These are phyloP conservation scores for Athrips mouffetella DNA, from an alignment of 2,888 invertebrate species.

Conservation along the genomic window DNA sequence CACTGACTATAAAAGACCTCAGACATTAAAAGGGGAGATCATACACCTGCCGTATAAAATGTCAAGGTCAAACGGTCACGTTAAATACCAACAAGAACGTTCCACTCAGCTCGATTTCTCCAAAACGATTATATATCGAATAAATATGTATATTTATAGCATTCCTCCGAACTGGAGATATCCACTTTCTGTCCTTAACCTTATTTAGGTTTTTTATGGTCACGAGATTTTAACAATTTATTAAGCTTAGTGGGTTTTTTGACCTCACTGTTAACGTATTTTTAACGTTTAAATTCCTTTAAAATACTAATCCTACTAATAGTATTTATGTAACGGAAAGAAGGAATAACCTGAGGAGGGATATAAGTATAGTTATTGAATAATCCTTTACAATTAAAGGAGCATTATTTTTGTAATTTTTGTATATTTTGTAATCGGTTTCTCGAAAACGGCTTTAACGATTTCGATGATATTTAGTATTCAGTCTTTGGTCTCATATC, in stretches of 20 bases:
- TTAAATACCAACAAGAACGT: conserved; percentile 34
- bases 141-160: conserved; percentile 50
- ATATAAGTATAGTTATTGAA: too few relatives aligned
- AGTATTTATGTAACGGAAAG: too few relatives aligned
- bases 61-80: conserved; percentile 63
- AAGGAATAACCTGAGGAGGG: too few relatives aligned
- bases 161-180: conserved; percentile 37
- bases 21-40: background rate
- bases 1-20: background rate
- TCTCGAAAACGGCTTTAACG: too few relatives aligned
- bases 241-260: conserved; percentile 7
- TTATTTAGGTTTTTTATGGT: conserved; percentile 15
- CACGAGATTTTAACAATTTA: conserved; percentile 3
- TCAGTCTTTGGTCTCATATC: too few relatives aligned
- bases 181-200: conserved; percentile 26
- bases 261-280: background rate
- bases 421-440: too few relatives aligned
- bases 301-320: too few relatives aligned
- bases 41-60: conserved; percentile 48
- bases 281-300: conserved; percentile 2
- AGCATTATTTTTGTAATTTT: too few relatives aligned
- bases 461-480: too few relatives aligned
- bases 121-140: conserved; percentile 44
- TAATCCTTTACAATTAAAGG: too few relatives aligned
- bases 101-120: conserved; percentile 67